phyloP scores from a whole-genome alignment of 2,888 invertebrate species.

The Beris morrisii region DNA sequence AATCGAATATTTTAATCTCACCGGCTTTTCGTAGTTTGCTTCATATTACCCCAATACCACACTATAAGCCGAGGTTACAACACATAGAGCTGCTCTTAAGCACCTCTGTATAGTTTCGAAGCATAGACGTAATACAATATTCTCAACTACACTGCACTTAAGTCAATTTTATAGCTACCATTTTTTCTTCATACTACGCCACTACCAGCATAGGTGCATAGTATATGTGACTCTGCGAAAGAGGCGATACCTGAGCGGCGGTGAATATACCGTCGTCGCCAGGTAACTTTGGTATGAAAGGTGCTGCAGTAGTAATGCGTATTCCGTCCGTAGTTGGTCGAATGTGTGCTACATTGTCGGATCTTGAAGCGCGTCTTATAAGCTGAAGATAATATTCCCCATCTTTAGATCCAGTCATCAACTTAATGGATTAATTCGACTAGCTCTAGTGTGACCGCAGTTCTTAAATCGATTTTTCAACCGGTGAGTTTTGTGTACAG shows the following conservation, averaged over 20 bases:
- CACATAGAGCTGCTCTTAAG: too few species aligned
- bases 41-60: too few species aligned
- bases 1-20: too few species aligned
- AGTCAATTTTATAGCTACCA: not conserved
- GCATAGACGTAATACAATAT: conserved; percentile 3
- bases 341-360: not conserved
- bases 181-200: too few species aligned
- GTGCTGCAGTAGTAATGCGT: conserved; percentile 18
- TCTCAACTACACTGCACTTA: conserved; percentile 13
- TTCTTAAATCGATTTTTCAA: not conserved
- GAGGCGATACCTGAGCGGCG: conserved; percentile 19
- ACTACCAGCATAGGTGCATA: conserved; percentile 15
- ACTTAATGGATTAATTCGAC: not conserved
- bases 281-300: conserved; percentile 19
- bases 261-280: conserved; percentile 7
- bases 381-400: not conserved
- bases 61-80: too few species aligned
- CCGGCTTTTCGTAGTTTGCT: too few species aligned
- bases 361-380: not conserved
- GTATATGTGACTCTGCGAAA: conserved; percentile 22
- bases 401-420: not conserved
- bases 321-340: conserved; percentile 1
- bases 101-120: too few species aligned
- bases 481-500: conserved; percentile 20
- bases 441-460: not conserved